Conservation (phyloP, 2,888 invertebrate species). For the Tenthredo amoena region DNA sequence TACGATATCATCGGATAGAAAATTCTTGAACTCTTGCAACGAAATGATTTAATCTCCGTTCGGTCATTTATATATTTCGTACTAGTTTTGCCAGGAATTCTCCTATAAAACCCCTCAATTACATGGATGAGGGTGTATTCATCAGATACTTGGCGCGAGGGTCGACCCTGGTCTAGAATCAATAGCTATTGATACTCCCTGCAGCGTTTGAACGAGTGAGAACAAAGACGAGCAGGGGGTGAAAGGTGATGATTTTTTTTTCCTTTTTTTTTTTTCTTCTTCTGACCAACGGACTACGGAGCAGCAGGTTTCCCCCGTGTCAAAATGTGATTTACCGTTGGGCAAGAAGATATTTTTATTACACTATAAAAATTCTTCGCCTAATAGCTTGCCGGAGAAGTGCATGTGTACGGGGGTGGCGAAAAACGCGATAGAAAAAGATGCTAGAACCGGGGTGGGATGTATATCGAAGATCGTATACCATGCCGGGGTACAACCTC, state of each 20-base stretch:
- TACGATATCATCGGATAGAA: neutral
- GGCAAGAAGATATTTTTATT: conserved; percentile 69
- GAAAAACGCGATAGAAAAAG: conserved; percentile 57
- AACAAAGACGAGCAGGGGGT: neutral
- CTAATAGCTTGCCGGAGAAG: conserved; percentile 68
- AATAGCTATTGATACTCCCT: conserved; percentile 6
- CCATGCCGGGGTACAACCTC: neutral
- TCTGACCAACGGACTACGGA: conserved; percentile 1
- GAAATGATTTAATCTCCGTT: neutral
- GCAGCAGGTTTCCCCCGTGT: neutral
- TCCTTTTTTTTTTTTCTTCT: neutral
- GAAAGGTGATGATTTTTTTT: conserved; percentile 1
- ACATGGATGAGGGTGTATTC: neutral
- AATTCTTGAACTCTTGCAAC: neutral
- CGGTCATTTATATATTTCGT: neutral
- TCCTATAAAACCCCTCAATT: conserved; percentile 8
- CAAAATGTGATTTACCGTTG: conserved; percentile 58
- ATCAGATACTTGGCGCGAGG: neutral
- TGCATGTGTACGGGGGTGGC: conserved; percentile 49
- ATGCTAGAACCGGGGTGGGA: conserved; percentile 55
- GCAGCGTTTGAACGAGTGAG: neutral
- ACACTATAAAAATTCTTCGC: conserved; percentile 73
- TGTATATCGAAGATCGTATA: conserved; percentile 43
- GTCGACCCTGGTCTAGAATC: conserved; percentile 15
- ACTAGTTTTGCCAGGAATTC: conserved; percentile 2